Base-by-base conservation (phyloP, 2,797 vertebrate genomes). In the Picus viridis region DNA sequence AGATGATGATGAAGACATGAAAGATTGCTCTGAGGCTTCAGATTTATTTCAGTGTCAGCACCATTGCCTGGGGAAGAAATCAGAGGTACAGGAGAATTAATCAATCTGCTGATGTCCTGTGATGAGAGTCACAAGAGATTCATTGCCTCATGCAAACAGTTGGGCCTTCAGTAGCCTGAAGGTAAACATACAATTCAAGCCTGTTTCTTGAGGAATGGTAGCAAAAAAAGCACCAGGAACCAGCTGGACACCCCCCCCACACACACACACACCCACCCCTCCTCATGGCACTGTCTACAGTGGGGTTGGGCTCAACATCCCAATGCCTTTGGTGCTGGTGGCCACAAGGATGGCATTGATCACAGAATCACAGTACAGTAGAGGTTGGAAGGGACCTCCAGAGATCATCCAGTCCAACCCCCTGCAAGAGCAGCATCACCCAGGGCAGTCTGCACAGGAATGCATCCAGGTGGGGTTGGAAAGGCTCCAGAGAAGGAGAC, bases 41-140 rank as follows among this genome's bases (percentile, higher is more conserved):
- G 43, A 27, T 88, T 81, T 86, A 81, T 91, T 88, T 91, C 81
- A 72, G 8, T 86, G 72, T 90, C 68, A 73, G n/a, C 29, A 9
- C 72, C 43, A 13, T 67, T n/a, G 45, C 74, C 70, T 45, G 22
- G 39, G 70, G 70, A 83, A 81, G 77, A 89, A 92, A 36, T 75
- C 57, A 73, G 43, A 34, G 34, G 34, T 34, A 34, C 34, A 34
- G 34, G 29, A 54, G 53, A 79, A 75, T 67, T 77, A 83, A 88
- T 92, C 63, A 71, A 30, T 80, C 58, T 74, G 49, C 36, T 78
- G 64, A 12, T 47, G 29, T 30, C 29, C 53, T 82, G 10, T 49
- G 71, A 68, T 70, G 79, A 79, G 71, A 82, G 3, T 41, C 19
- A 8, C 62, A 34, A 86, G 77, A 58, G 45, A 88, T 89, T 88